phyloP scores from a whole-genome alignment of 2,797 vertebrate species.

The Coregonus ussuriensis region DNA sequence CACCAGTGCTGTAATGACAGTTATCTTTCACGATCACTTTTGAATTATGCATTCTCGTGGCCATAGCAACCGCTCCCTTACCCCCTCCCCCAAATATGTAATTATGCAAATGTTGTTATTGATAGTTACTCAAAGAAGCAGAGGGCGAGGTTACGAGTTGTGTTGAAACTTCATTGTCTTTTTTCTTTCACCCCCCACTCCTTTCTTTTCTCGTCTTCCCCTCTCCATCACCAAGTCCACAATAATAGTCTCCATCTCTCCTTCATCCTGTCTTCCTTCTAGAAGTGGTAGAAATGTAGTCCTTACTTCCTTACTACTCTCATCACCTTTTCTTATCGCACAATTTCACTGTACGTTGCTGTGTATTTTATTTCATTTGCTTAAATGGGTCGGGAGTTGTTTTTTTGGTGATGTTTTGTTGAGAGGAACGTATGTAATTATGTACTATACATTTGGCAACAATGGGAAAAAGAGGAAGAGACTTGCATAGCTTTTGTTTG shows the following conservation, averaged over 20 bases:
- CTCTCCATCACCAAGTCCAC: not conserved
- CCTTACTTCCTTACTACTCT: constrained; percentile 37
- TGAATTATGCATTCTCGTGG: constrained; percentile 39
- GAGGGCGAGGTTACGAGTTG: constrained; percentile 2
- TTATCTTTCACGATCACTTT: constrained; percentile 41
- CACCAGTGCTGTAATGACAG: constrained; percentile 44
- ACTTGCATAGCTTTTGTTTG: constrained; percentile 29
- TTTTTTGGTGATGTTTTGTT: constrained; percentile 24
- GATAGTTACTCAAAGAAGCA: constrained; percentile 18
- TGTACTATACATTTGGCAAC: constrained; percentile 58
- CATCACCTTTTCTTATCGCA: constrained; percentile 43
- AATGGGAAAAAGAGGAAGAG: constrained; percentile 40
- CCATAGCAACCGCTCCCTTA: constrained; percentile 34
- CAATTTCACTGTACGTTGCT: constrained; percentile 46
- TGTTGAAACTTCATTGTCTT: constrained; percentile 33
- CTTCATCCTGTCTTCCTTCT: constrained; percentile 22
- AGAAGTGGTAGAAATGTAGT: constrained; percentile 39
- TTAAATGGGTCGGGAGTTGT: constrained; percentile 40
- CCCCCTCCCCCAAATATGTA: constrained; percentile 20
- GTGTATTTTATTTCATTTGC: constrained; percentile 52
- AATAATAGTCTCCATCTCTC: not conserved
- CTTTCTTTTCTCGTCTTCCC: not conserved
- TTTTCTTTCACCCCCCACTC: not conserved
- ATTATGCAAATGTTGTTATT: constrained; percentile 32
- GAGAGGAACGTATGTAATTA: constrained; percentile 51